A percentile compares a stretch with the other conserved stretches of the same genome.
Conservation (phyloP, 2,797 vertebrate genomes). For the Picus viridis region DNA sequence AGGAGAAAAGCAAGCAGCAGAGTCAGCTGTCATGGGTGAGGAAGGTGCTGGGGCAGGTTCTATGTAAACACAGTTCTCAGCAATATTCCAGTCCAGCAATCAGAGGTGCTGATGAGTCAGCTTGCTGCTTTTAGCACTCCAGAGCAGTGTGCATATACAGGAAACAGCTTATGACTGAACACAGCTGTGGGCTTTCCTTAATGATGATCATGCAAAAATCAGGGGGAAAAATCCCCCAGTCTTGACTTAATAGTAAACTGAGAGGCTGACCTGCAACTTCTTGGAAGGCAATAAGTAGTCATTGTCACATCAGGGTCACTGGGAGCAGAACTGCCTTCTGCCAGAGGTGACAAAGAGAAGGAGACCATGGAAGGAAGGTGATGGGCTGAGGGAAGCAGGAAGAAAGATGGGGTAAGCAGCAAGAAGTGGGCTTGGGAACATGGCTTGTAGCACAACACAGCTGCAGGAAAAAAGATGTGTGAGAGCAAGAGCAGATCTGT, state of each 20-base stretch:
- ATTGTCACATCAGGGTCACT: neutral
- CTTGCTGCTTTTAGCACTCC: neutral
- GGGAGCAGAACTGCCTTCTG: neutral
- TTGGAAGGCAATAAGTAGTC: neutral
- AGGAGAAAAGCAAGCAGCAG: constrained; percentile 34
- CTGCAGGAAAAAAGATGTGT: neutral
- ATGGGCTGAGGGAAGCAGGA: neutral
- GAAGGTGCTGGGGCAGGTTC: neutral
- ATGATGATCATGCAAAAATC: neutral
- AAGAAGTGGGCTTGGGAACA: neutral
- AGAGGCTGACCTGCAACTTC: neutral
- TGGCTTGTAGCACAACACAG: neutral
- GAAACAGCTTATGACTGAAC: neutral
- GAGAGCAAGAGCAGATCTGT: neutral
- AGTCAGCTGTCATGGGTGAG: neutral
- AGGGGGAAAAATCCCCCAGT: fast-evolving
- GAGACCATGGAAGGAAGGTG: neutral
- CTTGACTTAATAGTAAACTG: neutral
- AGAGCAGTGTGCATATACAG: neutral
- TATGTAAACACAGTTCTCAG: neutral
- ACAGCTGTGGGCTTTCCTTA: neutral
- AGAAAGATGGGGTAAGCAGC: neutral
- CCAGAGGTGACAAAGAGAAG: neutral
- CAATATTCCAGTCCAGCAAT: neutral
- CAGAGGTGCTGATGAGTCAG: neutral